Evolutionary conservation across 2,113 vertebrate genomes (phyloP), one percentile per base, ranked within the genome.

Genomic region (Solea senegalensis): DNA sequence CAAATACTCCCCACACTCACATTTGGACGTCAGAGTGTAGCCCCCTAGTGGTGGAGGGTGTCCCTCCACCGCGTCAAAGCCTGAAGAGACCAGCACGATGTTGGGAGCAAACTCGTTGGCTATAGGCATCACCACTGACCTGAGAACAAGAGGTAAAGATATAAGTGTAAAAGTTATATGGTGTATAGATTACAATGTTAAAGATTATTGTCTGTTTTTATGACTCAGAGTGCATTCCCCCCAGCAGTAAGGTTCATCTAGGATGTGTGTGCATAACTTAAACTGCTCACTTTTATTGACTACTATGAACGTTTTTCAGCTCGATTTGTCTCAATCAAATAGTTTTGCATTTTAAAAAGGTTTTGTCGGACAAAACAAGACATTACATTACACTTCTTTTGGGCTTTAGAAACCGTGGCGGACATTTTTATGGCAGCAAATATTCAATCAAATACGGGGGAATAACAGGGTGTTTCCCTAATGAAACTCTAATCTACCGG

Each of bases 71-170:
- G 97, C 97, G 3, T 98, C 97, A 0, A 99, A 99, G 59, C 97
- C 97, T 0, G 97, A 97, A 0, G 97, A 99, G 27, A 99, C 97
- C 81, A 99, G 93, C 82, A 99, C 96, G 28, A 99, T 92, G 4
- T 99, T 96, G 0, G 97, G 97, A 62, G 96, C 95, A 16, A 99
- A 99, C 81, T 99, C 97, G 0, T 93, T 95, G 67, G 97, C 97
- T 2, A 98, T 96, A 2, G 97, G 97, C 96, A 99, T 98, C 86
- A 99, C 96, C 67, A 97, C 96, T 0, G 95, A 95, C 84, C 97
- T 99, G 94, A 26, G 11, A 5, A 53, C 0, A 55, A 9, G 41
- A 44, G 28, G 11, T 14, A 48, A 14, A 48, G 45, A 14, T 48
- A 12, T 48, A 48, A 7, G 52, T 0, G 3, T 5, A 1, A 1